Conservation (phyloP, 2,113 vertebrate species). For the Oncorhynchus masou region DNA sequence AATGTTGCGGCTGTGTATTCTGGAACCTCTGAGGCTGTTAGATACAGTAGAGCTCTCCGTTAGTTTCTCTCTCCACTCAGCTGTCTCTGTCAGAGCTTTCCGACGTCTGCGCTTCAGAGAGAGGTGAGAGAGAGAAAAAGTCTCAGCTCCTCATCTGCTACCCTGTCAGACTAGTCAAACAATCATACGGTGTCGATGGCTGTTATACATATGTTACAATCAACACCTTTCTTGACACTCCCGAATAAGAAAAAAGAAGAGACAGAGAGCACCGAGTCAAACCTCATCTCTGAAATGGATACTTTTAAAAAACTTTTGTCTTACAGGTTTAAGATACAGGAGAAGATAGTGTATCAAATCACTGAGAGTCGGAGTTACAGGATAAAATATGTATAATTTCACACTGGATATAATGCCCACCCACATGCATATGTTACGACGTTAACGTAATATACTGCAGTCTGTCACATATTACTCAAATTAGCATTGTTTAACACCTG, state of each 20-base stretch:
- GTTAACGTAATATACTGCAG: too few species aligned
- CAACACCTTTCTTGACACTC: slow-evolving; percentile 5
- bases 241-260: neutral
- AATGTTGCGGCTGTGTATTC: neutral
- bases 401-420: too few species aligned
- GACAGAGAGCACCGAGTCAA: slow-evolving; percentile 8
- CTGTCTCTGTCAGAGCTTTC: neutral
- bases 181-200: neutral
- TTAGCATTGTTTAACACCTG: too few species aligned
- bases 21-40: neutral
- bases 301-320: too few species aligned
- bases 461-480: too few species aligned
- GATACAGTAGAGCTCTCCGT: neutral
- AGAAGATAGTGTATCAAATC: too few species aligned
- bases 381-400: too few species aligned
- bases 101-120: neutral
- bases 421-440: too few species aligned
- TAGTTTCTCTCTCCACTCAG: neutral
- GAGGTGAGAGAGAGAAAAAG: neutral
- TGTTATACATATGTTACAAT: neutral
- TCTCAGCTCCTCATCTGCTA: neutral
- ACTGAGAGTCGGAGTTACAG: too few species aligned
- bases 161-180: neutral
- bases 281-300: neutral
- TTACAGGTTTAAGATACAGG: too few species aligned